Percentiles rank a stretch among this genome's conserved stretches.
Conservation (phyloP, 2,888 invertebrate genomes). For the Drosophila neoperkinsi region DNA sequence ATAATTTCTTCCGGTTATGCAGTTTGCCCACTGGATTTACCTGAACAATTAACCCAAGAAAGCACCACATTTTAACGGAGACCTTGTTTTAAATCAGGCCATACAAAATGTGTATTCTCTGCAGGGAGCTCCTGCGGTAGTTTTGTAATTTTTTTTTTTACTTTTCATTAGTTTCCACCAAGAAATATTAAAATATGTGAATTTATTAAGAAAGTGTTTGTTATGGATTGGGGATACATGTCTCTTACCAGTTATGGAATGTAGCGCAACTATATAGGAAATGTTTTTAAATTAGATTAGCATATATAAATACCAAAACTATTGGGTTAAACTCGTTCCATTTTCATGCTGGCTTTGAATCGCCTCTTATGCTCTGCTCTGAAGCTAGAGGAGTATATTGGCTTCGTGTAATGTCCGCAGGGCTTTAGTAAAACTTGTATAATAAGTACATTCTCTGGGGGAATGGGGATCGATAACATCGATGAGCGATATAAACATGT, state of each 20-base stretch:
- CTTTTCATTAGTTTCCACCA: neutral
- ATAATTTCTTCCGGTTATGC: slow-evolving; percentile 29
- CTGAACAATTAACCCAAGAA: slow-evolving; percentile 28
- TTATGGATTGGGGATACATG: neutral
- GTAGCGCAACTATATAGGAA: neutral
- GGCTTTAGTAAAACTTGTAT: neutral
- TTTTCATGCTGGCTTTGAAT: slow-evolving; percentile 17
- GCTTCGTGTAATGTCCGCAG: neutral
- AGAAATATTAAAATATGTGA: neutral
- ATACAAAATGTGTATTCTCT: neutral
- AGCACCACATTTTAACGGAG: neutral
- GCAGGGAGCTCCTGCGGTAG: neutral
- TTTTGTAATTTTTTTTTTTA: neutral
- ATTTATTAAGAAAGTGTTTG: neutral
- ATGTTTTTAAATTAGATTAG: neutral
- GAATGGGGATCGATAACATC: neutral
- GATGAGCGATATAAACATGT: neutral
- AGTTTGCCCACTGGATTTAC: slow-evolving; percentile 26
- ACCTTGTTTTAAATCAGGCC: too few relatives aligned
- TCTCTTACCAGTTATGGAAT: neutral
- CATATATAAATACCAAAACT: neutral
- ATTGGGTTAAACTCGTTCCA: slow-evolving; percentile 20
- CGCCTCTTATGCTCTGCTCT: neutral
- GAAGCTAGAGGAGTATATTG: neutral
- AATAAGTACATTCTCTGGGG: neutral